phyloP scores from a whole-genome alignment of 2,888 invertebrate genomes.

The Diaprepes abbreviatus region DNA sequence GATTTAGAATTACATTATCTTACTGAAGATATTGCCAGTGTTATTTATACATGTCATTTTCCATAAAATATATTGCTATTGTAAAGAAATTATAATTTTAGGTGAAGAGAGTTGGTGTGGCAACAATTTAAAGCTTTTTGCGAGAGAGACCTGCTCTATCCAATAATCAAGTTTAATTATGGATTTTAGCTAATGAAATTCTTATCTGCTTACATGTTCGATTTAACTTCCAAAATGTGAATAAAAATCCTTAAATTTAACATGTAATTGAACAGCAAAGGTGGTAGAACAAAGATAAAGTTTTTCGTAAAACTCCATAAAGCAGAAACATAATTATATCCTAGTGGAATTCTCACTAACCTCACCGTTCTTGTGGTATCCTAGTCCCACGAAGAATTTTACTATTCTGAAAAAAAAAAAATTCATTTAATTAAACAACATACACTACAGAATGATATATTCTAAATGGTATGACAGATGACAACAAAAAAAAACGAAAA shows the following conservation, averaged over 20 bases:
- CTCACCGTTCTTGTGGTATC: constrained; percentile 82
- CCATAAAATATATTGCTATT: no score
- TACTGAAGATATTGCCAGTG: no score
- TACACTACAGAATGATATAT: no score
- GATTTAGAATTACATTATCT: no score
- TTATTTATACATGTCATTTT: no score
- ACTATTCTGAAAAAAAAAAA: constrained; percentile 76
- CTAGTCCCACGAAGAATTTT: constrained; percentile 82
- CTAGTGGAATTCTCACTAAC: constrained; percentile 44
- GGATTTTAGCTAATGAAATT: not conserved
- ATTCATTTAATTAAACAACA: no score
- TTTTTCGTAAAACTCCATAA: constrained; percentile 25
- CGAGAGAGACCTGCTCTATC: not conserved
- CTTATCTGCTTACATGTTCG: not conserved
- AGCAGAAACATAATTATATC: constrained; percentile 37
- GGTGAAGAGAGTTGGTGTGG: not conserved
- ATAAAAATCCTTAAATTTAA: constrained; percentile 16
- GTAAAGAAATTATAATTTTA: not conserved
- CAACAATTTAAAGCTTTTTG: not conserved
- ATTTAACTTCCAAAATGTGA: constrained; percentile 1
- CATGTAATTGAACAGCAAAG: constrained; percentile 62
- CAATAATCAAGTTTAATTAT: not conserved
- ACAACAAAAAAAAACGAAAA: no score
- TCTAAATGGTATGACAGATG: no score
- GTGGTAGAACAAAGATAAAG: constrained; percentile 58